Percentiles rank a stretch among this genome's conserved stretches.
phyloP scores from a whole-genome alignment of 1,140 invertebrate genomes.

The Homarus americanus region DNA sequence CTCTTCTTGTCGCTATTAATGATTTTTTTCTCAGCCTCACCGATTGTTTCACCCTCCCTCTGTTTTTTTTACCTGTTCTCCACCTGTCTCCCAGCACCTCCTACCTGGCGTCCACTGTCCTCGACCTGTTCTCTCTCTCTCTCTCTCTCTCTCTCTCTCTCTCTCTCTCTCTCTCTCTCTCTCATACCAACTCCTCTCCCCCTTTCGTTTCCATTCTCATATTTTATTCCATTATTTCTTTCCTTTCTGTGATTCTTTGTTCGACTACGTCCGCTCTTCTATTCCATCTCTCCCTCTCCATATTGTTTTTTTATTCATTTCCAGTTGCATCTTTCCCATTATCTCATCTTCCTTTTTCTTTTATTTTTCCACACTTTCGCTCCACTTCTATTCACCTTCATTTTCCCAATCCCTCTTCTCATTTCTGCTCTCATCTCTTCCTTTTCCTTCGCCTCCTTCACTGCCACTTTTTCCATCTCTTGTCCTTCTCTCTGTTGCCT shows the following conservation, averaged over 20 bases:
- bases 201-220: neutral
- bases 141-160: constrained; percentile 52
- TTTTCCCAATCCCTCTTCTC: neutral
- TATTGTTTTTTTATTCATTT: too few relatives aligned
- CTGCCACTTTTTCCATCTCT: neutral
- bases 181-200: constrained; percentile 1
- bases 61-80: neutral
- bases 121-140: constrained; percentile 18
- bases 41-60: neutral
- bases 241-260: neutral
- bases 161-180: constrained; percentile 47
- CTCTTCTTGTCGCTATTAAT: too few relatives aligned
- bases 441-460: neutral
- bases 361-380: too few relatives aligned
- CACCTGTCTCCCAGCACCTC: too few relatives aligned
- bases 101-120: neutral
- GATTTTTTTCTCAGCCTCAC: too few relatives aligned
- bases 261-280: too few relatives aligned
- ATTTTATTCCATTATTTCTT: neutral
- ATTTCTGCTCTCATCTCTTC: neutral
- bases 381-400: too few relatives aligned
- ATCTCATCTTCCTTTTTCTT: too few relatives aligned
- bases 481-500: neutral
- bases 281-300: neutral
- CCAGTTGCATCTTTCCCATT: neutral